Base-by-base conservation (phyloP, 2,113 vertebrate genomes). In the Coracopsis vasa region DNA sequence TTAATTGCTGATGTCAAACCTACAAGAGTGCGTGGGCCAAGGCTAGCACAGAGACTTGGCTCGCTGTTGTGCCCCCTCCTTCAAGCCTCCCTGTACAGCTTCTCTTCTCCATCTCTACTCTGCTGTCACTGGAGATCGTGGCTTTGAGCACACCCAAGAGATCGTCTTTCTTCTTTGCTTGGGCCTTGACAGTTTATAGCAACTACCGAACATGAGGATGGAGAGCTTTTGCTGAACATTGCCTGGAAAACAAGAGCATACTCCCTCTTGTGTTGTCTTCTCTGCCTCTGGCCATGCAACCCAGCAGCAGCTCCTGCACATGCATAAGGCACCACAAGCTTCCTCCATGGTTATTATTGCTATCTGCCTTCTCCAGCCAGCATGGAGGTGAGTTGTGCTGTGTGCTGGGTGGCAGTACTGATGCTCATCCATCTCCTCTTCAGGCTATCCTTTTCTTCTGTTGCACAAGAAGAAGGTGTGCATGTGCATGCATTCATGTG, bases 401-500 rank as follows among this genome's bases (percentile, higher is more conserved):
- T 1, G 0, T n/a, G 29, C 18, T 28, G 74, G 13, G 23, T 64
- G 37, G 73, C 69, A 33, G n/a, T 48, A 39, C 19, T 37, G 28
- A 9, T 9, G 42, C 33, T 56, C 8, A n/a, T 29, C 47, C 3
- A 4, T 19, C 27, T 21, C 6, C 39, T 62, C 37, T 13, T 6
- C 53, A 29, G 66, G 24, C 51, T 20, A 4, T 6, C 14, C 0
- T 20, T 56, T 20, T 24, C 39, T 42, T 20, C 64, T 19, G 27
- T 0, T 29, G 78, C 47, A 28, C 27, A 2, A 17, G 48, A 39
- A 61, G 84, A 31, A 35, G 21, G 23, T 5, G 33, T 5, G 20
- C 5, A 1, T 21, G n/a, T 4, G 13, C 47, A 9, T 0, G 2
- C 0, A 0, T 33, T 29, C 7, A 4, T 11, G 44, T 15, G 79